Base-by-base conservation (phyloP, 2,113 vertebrate genomes). In the Bubo blakistoni region DNA sequence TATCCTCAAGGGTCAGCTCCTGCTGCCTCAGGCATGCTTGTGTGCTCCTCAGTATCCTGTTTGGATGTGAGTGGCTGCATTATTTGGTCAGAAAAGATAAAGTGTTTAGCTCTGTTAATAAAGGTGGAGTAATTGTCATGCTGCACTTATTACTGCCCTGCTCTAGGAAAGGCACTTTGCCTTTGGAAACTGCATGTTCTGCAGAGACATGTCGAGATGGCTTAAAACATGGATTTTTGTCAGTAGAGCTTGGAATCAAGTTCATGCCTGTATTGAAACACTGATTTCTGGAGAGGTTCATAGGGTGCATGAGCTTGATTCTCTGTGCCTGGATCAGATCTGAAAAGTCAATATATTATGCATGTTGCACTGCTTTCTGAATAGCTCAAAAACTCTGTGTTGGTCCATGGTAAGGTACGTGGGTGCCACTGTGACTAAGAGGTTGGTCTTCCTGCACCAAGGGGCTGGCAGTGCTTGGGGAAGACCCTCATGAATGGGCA, bases 381-480 rank as follows among this genome's bases (percentile, higher is more conserved):
- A 42, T 20, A 42, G 21, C 32, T 86, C 54, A 32, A 52, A 72
- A 92, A 2, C 6, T 40, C 27, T 26, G 2, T 74, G 47, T 32
- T 0, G 0, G 13, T 52, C 46, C 7, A 5, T 38, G 16, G 11
- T 49, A 30, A 30, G 27, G 26, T 26, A 51, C 0, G 0, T 18
- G 8, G 10, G 21, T 78, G 55, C 51, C 11, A 4, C 27, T 54
- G 46, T 15, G 61, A 10, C 44, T 67, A 10, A 27, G 17, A 59
- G 4, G 20, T 3, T 88, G 46, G 9, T 63, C 17, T 30, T 10
- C 9, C 13, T 46, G 36, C 42, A 58, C 8, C 17, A 11, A 18
- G 30, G 20, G 19, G 3, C 34, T 77, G 36, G 6, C 22, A 58
- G 19, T 52, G 27, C n/a, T 32, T 70, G 25, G 22, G 13, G 34